Evolutionary conservation across 2,888 invertebrate genomes (phyloP).

Genomic region (Ochropleura leucogaster): DNA sequence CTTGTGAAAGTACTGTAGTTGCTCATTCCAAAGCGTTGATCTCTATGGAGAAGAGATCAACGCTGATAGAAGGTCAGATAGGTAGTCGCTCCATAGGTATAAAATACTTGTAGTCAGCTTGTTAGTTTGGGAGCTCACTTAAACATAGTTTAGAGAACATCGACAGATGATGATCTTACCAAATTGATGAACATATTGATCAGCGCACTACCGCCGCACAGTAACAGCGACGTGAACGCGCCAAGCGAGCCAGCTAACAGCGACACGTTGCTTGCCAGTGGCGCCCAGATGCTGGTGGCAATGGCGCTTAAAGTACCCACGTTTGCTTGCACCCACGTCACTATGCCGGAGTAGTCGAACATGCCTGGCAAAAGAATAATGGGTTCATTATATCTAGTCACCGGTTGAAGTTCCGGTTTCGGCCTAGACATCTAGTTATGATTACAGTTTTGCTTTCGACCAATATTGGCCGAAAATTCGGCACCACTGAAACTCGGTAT

Average conservation of each 20-base stretch:
- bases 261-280: slow-evolving; percentile 97
- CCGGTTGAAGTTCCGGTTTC: not conserved
- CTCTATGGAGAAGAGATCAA: too few species aligned
- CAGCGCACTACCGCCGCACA: slow-evolving; percentile 97
- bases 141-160: too few species aligned
- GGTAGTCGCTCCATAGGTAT: too few species aligned
- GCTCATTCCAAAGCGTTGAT: too few species aligned
- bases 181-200: slow-evolving; percentile 96
- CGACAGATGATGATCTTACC: slow-evolving; percentile 86
- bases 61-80: too few species aligned
- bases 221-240: slow-evolving; percentile 95
- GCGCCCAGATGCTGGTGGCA: slow-evolving; percentile 95
- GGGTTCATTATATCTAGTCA: not conserved
- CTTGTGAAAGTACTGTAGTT: too few species aligned
- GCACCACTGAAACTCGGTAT: not conserved
- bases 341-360: slow-evolving; percentile 93
- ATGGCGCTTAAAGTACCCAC: slow-evolving; percentile 97
- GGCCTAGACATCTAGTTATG: not conserved
- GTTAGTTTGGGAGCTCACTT: too few species aligned
- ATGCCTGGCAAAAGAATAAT: slow-evolving; percentile 86
- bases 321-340: slow-evolving; percentile 96
- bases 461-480: not conserved
- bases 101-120: too few species aligned
- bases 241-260: slow-evolving; percentile 96
- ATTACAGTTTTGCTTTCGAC: not conserved